Conservation (phyloP, 1,140 invertebrate genomes). For the Parasteatoda tepidariorum region DNA sequence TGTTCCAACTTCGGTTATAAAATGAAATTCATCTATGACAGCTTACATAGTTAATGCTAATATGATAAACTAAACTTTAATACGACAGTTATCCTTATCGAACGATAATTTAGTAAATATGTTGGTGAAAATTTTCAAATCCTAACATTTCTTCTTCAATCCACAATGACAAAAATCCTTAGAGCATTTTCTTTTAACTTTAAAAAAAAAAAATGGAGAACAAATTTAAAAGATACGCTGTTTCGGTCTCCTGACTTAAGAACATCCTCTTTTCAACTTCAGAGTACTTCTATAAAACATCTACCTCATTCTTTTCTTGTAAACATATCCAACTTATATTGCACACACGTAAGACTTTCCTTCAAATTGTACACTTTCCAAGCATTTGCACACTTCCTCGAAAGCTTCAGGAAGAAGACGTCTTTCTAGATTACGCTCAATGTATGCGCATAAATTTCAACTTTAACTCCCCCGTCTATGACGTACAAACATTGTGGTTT, state of each 20-base stretch:
- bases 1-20: too few relatives aligned
- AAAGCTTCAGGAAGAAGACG: background rate
- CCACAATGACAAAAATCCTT: too few relatives aligned
- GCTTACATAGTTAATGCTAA: too few relatives aligned
- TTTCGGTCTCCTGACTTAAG: background rate
- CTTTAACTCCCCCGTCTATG: background rate
- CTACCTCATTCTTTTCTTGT: background rate
- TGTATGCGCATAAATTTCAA: conserved; percentile 49
- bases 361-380: background rate
- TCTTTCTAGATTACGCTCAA: conserved; percentile 11
- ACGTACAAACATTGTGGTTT: conserved; percentile 14
- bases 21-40: too few relatives aligned
- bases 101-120: too few relatives aligned
- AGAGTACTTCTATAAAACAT: background rate
- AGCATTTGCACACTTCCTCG: background rate
- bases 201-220: background rate
- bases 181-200: background rate
- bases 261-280: background rate
- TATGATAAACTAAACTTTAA: too few relatives aligned
- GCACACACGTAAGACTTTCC: background rate
- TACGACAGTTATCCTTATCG: too few relatives aligned
- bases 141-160: too few relatives aligned
- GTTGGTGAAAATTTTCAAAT: too few relatives aligned
- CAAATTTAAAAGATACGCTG: background rate
- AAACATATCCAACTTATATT: background rate